Conservation (phyloP, 1,140 invertebrate species). For the Medauroidea extradentata region DNA sequence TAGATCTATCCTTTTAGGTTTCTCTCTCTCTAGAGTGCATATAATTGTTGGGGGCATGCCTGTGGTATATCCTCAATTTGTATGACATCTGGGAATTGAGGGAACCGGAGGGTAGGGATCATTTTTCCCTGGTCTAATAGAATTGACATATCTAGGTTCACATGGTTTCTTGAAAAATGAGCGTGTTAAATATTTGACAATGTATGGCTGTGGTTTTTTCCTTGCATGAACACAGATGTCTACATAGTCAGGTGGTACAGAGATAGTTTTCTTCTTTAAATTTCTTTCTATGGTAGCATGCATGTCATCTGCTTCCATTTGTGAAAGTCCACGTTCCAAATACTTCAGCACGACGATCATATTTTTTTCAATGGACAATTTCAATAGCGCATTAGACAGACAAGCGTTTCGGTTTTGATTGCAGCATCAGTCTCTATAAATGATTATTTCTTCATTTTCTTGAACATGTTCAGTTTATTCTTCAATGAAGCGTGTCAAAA, state of each 20-base stretch:
- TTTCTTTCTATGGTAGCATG: slow-evolving; percentile 29
- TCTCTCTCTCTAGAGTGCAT: no score
- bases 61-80: no score
- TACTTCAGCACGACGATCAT: slow-evolving; percentile 40
- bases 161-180: slow-evolving; percentile 15
- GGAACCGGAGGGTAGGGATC: no score
- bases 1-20: no score
- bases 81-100: no score
- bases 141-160: slow-evolving; percentile 11
- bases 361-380: slow-evolving; percentile 24
- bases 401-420: slow-evolving; percentile 37
- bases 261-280: background rate
- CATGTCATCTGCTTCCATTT: slow-evolving; percentile 42
- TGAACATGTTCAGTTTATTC: no score
- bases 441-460: slow-evolving; percentile 23
- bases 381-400: slow-evolving; percentile 34
- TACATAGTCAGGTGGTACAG: background rate
- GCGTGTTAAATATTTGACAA: slow-evolving; percentile 10
- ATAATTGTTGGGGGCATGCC: no score
- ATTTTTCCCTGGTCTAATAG: slow-evolving; percentile 15
- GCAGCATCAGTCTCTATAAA: slow-evolving; percentile 35
- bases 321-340: slow-evolving; percentile 41
- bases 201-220: slow-evolving; percentile 7
- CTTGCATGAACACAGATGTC: background rate
- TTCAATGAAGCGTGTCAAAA: no score